These are phyloP conservation scores for Branchinecta lynchi DNA, from an alignment of 1,140 invertebrate genomes.

Conservation along the genomic window DNA sequence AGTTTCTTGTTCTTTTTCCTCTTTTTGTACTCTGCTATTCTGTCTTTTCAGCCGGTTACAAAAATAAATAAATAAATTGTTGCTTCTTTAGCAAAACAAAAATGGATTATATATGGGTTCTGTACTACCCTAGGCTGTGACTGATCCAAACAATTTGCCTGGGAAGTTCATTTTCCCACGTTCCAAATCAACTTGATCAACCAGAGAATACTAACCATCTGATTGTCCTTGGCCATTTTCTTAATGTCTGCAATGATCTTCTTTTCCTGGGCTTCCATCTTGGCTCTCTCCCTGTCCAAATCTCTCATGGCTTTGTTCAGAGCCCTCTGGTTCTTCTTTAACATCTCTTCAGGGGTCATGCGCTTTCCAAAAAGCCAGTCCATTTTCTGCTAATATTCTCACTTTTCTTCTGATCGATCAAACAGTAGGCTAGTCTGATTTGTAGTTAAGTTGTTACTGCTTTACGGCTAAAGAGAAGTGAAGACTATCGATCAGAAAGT, in stretches of 20 bases:
- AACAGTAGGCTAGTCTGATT: too few species aligned
- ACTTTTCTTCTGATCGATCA: background rate
- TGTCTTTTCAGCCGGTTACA: too few species aligned
- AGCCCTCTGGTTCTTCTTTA: constrained; percentile 92
- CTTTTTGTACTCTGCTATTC: too few species aligned
- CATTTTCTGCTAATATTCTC: constrained; percentile 33
- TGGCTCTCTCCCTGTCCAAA: constrained; percentile 76
- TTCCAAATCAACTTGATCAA: background rate
- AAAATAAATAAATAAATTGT: too few species aligned
- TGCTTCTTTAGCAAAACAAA: too few species aligned
- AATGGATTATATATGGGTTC: too few species aligned
- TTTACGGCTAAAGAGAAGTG: too few species aligned
- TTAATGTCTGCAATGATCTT: constrained; percentile 98
- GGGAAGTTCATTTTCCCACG: background rate
- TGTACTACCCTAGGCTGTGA: too few species aligned
- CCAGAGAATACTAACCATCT: constrained; percentile 58
- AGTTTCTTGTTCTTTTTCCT: too few species aligned
- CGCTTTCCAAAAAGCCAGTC: constrained; percentile 95
- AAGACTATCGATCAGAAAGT: too few species aligned
- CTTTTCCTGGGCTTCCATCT: constrained; percentile 98
- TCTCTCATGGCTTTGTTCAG: constrained; percentile 98
- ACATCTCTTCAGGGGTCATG: constrained; percentile 93
- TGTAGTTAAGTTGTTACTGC: too few species aligned
- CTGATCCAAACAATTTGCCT: too few species aligned
- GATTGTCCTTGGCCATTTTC: constrained; percentile 95